These are phyloP conservation scores for Phytoseiulus persimilis DNA, from an alignment of 2,888 invertebrate genomes.

Conservation along the genomic window DNA sequence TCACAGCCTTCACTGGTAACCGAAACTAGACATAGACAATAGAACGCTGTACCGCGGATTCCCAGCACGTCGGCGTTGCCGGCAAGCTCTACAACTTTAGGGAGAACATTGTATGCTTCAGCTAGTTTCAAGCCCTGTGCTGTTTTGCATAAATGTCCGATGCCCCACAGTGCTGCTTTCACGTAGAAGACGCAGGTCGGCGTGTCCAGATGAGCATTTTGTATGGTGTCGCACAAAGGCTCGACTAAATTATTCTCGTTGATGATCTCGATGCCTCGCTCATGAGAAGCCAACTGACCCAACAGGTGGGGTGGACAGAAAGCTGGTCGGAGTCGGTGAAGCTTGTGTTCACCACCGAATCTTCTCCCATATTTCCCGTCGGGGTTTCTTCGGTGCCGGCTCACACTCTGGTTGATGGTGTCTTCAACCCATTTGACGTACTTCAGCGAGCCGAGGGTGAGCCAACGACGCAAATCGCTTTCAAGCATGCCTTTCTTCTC, in stretches of 20 bases:
- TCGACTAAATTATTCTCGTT: constrained; percentile 47
- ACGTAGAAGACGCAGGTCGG: constrained; percentile 57
- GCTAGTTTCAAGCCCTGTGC: constrained; percentile 8
- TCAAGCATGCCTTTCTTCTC: constrained; percentile 29
- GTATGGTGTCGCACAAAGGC: constrained; percentile 42
- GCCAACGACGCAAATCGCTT: constrained; percentile 40
- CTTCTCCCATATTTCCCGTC: constrained; percentile 66
- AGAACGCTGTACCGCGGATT: constrained; percentile 48
- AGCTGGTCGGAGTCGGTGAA: constrained; percentile 49
- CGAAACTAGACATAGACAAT: constrained; percentile 47
- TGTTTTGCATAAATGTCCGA: constrained; percentile 44
- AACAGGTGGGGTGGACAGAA: constrained; percentile 69
- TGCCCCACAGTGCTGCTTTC: constrained; percentile 81
- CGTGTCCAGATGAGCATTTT: constrained; percentile 41
- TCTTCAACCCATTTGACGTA: constrained; percentile 85
- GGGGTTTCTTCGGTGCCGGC: constrained; percentile 69
- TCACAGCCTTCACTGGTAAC: constrained; percentile 43
- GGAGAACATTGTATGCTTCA: constrained; percentile 12
- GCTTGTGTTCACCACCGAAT: constrained; percentile 39
- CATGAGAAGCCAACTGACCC: constrained; percentile 69
- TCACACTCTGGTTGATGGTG: constrained; percentile 74
- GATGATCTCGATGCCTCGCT: constrained; percentile 51
- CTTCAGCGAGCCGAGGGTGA: constrained; percentile 50
- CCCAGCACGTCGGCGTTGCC: constrained; percentile 46
- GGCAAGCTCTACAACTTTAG: constrained; percentile 44